These are phyloP conservation scores for Drosophila ambigua DNA, from an alignment of 1,140 invertebrate genomes.

Conservation along the genomic window DNA sequence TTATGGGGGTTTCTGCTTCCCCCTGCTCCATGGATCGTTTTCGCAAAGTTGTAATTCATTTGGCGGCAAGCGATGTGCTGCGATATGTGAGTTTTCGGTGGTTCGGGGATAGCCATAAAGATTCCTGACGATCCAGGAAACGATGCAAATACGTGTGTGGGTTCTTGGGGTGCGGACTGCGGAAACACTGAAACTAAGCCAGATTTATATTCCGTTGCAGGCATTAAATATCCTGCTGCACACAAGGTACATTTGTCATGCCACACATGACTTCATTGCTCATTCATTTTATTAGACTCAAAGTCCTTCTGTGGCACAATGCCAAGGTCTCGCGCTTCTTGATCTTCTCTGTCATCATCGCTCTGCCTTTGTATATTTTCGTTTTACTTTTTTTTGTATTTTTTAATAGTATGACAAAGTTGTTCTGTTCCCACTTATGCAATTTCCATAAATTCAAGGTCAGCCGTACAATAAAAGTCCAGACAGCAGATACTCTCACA, in stretches of 20 bases:
- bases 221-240: conserved; percentile 8
- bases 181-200: neutral
- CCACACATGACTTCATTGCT: conserved; percentile 23
- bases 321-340: conserved; percentile 48
- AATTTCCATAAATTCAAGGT: conserved; percentile 82
- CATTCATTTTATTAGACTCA: conserved; percentile 9
- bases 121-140: conserved; percentile 18
- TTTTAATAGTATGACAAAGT: conserved; percentile 73
- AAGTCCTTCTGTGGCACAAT: conserved; percentile 52
- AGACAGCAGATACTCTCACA: conserved; percentile 59
- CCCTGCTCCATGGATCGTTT: neutral
- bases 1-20: conserved; percentile 18
- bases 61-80: conserved; percentile 9
- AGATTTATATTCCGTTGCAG: neutral
- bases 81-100: conserved; percentile 9
- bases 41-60: conserved; percentile 53
- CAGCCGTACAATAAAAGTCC: conserved; percentile 70
- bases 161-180: conserved; percentile 2
- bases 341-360: conserved; percentile 14
- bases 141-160: neutral
- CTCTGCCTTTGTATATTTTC: conserved; percentile 15
- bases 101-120: conserved; percentile 15
- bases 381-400: conserved; percentile 25
- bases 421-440: conserved; percentile 77
- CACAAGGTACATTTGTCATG: conserved; percentile 3